Evolutionary conservation across 2,888 invertebrate species (phyloP).

Genomic region (Andrena praecox): DNA sequence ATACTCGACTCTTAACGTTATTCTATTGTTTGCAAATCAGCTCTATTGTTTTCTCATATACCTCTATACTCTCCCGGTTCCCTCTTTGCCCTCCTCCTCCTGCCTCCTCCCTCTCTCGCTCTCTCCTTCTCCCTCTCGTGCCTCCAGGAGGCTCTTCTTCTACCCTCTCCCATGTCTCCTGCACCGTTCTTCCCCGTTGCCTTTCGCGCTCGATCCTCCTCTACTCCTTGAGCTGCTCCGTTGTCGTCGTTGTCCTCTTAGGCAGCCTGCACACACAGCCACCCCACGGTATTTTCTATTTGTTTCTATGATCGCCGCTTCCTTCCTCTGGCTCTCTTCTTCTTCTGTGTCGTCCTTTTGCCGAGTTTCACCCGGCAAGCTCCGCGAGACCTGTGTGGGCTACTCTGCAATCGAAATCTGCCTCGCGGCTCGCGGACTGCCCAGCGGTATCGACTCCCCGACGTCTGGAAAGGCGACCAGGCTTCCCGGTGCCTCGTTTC

Average conservation of each 20-base stretch:
- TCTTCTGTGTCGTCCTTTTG: background rate
- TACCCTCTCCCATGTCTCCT: conserved; percentile 30
- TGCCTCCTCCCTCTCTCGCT: conserved; percentile 12
- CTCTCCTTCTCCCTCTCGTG: conserved; percentile 9
- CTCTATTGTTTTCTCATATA: conserved; percentile 85
- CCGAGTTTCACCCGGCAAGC: background rate
- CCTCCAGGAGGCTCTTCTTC: conserved; percentile 33
- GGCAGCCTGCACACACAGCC: conserved; percentile 14
- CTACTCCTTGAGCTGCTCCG: conserved; percentile 8
- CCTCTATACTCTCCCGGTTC: conserved; percentile 76
- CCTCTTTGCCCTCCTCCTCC: conserved; percentile 41
- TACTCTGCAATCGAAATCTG: conserved; percentile 55
- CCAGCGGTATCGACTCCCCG: conserved; percentile 17
- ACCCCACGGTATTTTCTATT: conserved; percentile 56
- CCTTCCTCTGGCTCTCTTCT: conserved; percentile 38
- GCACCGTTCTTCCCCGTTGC: conserved; percentile 35
- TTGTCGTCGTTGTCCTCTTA: conserved; percentile 27
- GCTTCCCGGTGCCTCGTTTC: background rate
- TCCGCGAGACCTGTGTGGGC: conserved; percentile 23
- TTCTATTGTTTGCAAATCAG: conserved; percentile 85
- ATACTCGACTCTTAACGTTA: conserved; percentile 85
- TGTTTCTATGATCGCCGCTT: conserved; percentile 63
- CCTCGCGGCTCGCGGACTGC: conserved; percentile 19
- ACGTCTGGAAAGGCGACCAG: conserved; percentile 24
- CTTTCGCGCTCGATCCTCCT: conserved; percentile 49